These are phyloP conservation scores for Melitaea athalia DNA, from an alignment of 2,888 invertebrate species.

Conservation along the genomic window DNA sequence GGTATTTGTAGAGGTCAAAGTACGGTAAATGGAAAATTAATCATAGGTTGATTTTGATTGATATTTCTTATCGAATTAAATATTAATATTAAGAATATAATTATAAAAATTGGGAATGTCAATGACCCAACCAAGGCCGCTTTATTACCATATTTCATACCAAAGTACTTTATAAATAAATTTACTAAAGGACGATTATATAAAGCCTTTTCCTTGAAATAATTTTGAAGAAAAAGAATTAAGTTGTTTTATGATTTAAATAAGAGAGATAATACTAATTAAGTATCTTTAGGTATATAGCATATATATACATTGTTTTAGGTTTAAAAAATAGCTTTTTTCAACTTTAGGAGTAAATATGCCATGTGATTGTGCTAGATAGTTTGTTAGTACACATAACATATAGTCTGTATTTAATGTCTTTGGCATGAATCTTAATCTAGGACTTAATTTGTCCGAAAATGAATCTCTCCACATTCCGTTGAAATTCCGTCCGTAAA, in stretches of 20 bases:
- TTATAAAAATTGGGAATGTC: background rate
- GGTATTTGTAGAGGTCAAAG: background rate
- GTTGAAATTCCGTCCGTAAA: too few relatives aligned
- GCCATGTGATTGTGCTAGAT: too few relatives aligned
- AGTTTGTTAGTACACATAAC: too few relatives aligned
- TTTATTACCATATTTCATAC: conserved; percentile 7
- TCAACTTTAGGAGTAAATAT: too few relatives aligned
- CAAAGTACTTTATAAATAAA: background rate
- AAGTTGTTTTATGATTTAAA: background rate
- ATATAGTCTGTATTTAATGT: too few relatives aligned
- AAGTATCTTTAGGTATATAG: too few relatives aligned
- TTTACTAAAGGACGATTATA: background rate
- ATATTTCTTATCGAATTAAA: conserved; percentile 8
- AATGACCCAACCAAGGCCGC: conserved; percentile 5
- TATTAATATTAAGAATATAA: background rate
- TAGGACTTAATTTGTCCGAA: too few relatives aligned
- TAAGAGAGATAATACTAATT: too few relatives aligned
- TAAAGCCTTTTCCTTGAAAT: background rate
- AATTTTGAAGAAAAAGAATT: background rate
- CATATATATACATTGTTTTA: too few relatives aligned
- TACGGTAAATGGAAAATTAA: background rate
- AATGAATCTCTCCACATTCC: too few relatives aligned
- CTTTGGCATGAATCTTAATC: too few relatives aligned
- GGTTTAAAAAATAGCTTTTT: too few relatives aligned
- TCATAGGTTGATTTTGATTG: background rate